Base-by-base conservation (phyloP, 2,113 vertebrate genomes). In the Oreochromis spilurus region DNA sequence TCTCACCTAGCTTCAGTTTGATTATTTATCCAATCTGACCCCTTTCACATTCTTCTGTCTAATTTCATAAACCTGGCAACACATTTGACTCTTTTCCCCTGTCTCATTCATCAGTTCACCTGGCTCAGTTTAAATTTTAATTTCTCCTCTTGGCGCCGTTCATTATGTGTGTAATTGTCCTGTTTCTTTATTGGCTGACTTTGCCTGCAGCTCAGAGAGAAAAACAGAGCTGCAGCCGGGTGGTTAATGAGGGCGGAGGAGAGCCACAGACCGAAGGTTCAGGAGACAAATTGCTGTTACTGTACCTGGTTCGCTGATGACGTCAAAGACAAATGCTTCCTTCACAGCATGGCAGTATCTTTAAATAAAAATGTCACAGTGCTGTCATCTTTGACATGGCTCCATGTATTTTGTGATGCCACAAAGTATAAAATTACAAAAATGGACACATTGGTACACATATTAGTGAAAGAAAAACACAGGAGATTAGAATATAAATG, bases 151-250 rank as follows among this genome's bases (percentile, higher is more conserved):
- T 43, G 16, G 82, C 55, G 4, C 48, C 14, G 50, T 90, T 87
- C 65, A 85, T 87, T 83, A 88, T 87, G 87, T 62, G 84, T 65
- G 80, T 85, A 89, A 87, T 89, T 85, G 82, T 90, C 60, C 62
- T 40, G 72, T 87, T 87, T 55, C 84, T 92, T 89, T 90, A 87
- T 85, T 92, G 87, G 87, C 84, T 81, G 81, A 84, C 81, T 82
- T 80, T 84, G 84, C 88, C 91, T 67, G 50, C 65, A 88, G 89
- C 88, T 80, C 79, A 60, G 62, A 67, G 88, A 83, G 79, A 29
- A 50, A 83, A 84, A 24, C 81, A 34, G 62, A 87, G 86, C 83
- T 21, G 83, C 52, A 7, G 83, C 14, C 3, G 3, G 80, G 29
- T 78, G 82, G 50, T 67, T 81, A 85, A n/a, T 77, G 48, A 58